Conservation (phyloP, 1,140 invertebrate genomes). For the Adoxophyes honmai region DNA sequence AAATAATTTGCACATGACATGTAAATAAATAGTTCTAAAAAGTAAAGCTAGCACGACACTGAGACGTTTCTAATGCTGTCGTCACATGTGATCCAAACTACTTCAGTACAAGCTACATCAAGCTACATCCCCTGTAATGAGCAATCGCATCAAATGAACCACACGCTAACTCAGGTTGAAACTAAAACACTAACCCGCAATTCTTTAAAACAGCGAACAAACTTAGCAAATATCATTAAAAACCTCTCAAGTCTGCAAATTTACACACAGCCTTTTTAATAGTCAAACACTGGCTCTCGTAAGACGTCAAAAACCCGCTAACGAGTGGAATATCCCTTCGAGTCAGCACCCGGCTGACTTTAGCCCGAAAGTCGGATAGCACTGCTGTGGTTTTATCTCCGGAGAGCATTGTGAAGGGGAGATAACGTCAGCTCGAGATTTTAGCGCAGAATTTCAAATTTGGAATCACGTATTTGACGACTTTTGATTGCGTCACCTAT, state of each 20-base stretch:
- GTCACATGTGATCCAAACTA: too few species aligned
- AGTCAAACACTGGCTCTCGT: constrained; percentile 20
- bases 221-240: too few species aligned
- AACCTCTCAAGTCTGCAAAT: not conserved
- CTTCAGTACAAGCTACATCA: too few species aligned
- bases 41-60: too few species aligned
- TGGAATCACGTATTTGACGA: not conserved
- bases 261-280: not conserved
- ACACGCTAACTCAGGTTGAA: not conserved
- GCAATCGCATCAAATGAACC: too few species aligned
- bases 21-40: too few species aligned
- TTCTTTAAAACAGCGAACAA: too few species aligned
- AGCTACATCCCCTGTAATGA: too few species aligned
- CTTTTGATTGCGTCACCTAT: too few species aligned
- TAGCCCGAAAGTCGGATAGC: constrained; percentile 25
- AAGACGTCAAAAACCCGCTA: constrained; percentile 35
- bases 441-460: not conserved
- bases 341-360: constrained; percentile 32
- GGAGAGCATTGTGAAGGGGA: constrained; percentile 27
- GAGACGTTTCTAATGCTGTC: too few species aligned
- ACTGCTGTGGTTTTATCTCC: constrained; percentile 16
- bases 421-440: constrained; percentile 29
- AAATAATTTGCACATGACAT: too few species aligned
- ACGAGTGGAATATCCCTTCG: constrained; percentile 36
- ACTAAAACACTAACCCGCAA: too few species aligned